Evolutionary conservation across 2,888 invertebrate genomes (phyloP), one percentile per base, ranked within the genome.

Genomic region (Ommatoiulus sabulosus): DNA sequence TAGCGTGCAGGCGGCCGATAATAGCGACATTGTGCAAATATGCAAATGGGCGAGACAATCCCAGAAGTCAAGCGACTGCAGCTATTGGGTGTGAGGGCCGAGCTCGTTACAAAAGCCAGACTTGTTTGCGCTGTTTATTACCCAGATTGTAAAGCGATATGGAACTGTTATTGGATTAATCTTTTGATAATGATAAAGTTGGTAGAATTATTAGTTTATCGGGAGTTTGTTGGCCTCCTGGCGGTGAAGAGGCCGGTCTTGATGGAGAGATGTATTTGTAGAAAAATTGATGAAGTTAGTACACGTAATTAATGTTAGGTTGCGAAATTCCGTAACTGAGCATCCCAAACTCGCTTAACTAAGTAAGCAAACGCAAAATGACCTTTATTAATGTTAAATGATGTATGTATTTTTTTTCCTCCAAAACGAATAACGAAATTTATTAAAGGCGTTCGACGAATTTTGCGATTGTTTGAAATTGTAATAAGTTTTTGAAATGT

Each of bases 121-220:
- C 72, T 24, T 72, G 72, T 72, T 72, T 72, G 72, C 20, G 20
- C 20, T 72, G 24, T 72, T 72, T 72, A 72, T 72, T 72, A 72
- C 24, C 72, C 72, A 72, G 72, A 72, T 72, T 72, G 24, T 20
- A 20, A 10, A 6, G 24, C 24, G 72, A 72, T 72, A 72, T 72
- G 72, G 24, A 72, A 20, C 20, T 72, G 24, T 72, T 24, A 72
- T 72, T 10, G 72, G 20, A 20, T 20, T 72, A 72, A 72, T 72
- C 24, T 72, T 7, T 6, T 72, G 72, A 72, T 72, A 72, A 20
- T 8, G 72, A 24, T 72, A 72, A 35, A 35, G 35, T 35, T 35
- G 35, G 35, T 35, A 35, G 35, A 48, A 52, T 15, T 12, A 12
- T 52, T 12, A 52, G 52, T 35, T 35, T 35, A 52, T 52, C 52